Evolutionary conservation across 2,888 invertebrate genomes (phyloP).

Genomic region (Pseudococcus longispinus): DNA sequence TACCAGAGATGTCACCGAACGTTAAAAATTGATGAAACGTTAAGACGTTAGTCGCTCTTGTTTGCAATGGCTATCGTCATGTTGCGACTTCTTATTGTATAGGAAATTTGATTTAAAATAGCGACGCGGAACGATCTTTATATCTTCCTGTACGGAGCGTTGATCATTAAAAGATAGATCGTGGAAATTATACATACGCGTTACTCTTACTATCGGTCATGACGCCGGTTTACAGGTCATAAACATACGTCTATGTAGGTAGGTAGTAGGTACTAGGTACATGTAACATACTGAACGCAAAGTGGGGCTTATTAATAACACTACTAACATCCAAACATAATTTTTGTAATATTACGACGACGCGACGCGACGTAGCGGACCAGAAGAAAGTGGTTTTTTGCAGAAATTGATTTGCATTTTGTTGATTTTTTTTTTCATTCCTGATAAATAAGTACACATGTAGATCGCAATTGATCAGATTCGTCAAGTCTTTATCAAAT

Average conservation of each 20-base stretch:
- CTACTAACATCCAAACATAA: slow-evolving; percentile 20
- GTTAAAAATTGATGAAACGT: neutral
- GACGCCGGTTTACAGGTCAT: slow-evolving; percentile 17
- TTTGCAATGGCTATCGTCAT: neutral
- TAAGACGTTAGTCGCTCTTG: neutral
- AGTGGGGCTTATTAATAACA: neutral
- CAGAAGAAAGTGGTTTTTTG: slow-evolving; percentile 11
- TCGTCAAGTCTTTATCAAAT: neutral
- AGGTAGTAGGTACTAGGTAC: neutral
- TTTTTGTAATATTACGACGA: neutral
- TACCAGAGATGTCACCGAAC: neutral
- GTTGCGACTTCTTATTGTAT: neutral
- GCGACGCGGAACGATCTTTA: slow-evolving; percentile 27
- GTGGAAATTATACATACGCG: neutral
- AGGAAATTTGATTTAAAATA: slow-evolving; percentile 17
- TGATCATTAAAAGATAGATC: slow-evolving; percentile 23
- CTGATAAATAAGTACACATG: neutral
- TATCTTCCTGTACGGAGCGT: neutral
- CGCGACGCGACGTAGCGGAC: neutral
- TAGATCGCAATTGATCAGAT: neutral
- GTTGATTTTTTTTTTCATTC: neutral
- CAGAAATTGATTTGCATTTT: neutral
- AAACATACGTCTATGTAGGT: neutral
- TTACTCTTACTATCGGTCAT: slow-evolving; percentile 3
- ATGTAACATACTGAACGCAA: neutral